Base-by-base conservation (phyloP, 23 tunicate species). In the Halocynthia aurantium region DNA sequence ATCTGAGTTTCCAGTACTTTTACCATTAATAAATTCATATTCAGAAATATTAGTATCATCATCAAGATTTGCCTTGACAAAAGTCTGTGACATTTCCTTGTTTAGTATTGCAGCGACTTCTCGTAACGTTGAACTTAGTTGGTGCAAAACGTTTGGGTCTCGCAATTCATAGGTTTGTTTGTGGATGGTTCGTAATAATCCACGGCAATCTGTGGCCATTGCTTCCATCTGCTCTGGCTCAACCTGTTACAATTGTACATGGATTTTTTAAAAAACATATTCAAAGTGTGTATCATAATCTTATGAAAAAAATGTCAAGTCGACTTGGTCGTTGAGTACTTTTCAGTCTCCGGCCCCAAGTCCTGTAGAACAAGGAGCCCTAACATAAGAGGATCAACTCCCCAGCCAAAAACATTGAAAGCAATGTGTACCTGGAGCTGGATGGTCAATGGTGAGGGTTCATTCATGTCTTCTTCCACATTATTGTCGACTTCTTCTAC, bases 371-470 rank as follows among this genome's bases (percentile, higher is more conserved):
- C 44, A 31, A 31, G 44, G n/a, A 58, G n/a, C 15, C n/a, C 63
- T 31, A 31, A 58, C 63, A n/a, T 58, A 58, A 58, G 63, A 58
- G 63, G 15, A 2, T n/a, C 63, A 1, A n/a, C 63, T 58, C 17
- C 63, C 15, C 63, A 13, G 4, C 17, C 4, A 5, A n/a, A 58
- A n/a, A 58, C 63, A 13, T 58, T 58, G 70, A 40, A 65, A 65
- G 49, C 19, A 65, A 65, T 65, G 31, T 10, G 9, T 65, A 65
- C 70, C 70, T 65, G 70, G 31, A 65, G 70, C 31, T 65, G 70
- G 15, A 65, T 15, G 22, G 70, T 65, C 19, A 65, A 11, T 10
- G 70, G 70, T 20, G n/a, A 10, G 5, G 31, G 44, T 31, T 31
- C 44, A 31, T 31, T 31, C 44, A 31, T 31, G 44, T 31, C 44